Percentiles rank a stretch among this genome's conserved stretches.
Evolutionary conservation across 2,888 invertebrate genomes (phyloP).

Genomic region (Torymus aiolomorphi): DNA sequence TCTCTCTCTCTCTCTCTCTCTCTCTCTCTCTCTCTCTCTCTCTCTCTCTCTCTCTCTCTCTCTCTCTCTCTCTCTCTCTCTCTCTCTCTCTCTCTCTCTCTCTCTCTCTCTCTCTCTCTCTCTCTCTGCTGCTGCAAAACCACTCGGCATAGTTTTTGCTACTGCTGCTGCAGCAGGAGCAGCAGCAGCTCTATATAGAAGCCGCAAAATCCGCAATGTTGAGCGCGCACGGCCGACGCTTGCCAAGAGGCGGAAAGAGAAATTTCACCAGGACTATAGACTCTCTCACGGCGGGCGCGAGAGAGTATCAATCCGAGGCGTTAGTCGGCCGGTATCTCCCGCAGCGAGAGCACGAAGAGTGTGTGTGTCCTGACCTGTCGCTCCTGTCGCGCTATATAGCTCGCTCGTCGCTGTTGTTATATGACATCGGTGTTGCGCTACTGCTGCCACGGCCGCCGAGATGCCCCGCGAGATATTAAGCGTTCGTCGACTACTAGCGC

Average conservation of each 20-base stretch:
- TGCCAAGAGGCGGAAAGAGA: conserved; percentile 10
- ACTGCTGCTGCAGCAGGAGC: too few species aligned
- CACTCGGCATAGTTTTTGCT: conserved; percentile 3
- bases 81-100: too few species aligned
- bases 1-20: too few species aligned
- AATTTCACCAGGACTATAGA: background rate
- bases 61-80: too few species aligned
- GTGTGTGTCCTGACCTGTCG: too few species aligned
- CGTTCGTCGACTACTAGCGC: conserved; percentile 30
- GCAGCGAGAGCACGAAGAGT: background rate
- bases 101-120: too few species aligned
- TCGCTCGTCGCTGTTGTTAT: too few species aligned
- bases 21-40: too few species aligned
- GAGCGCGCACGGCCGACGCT: conserved; percentile 9
- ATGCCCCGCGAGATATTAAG: conserved; percentile 43
- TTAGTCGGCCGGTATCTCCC: background rate
- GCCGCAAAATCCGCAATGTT: conserved; percentile 28
- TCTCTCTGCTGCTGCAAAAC: background rate
- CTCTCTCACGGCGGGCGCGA: background rate
- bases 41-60: too few species aligned
- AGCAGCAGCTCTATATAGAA: background rate
- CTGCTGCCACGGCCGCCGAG: background rate
- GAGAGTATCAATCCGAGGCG: conserved; percentile 27
- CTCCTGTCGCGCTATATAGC: too few species aligned
- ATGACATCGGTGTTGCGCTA: too few species aligned